Conservation (phyloP, 2,113 vertebrate species). For the Phalacrocorax pelagicus region DNA sequence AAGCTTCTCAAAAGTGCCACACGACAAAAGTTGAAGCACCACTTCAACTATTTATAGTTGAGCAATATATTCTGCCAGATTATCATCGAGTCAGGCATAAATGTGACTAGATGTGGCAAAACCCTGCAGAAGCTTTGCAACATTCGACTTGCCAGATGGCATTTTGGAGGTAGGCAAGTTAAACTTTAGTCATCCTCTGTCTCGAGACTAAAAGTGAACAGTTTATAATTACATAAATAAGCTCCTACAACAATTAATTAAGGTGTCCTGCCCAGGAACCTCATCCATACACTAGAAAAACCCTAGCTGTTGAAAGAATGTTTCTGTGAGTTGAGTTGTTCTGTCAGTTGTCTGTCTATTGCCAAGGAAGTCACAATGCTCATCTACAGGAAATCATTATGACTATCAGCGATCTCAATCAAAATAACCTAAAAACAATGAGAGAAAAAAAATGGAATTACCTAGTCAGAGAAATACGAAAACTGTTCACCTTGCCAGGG, state of each 20-base stretch:
- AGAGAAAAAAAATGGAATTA: not conserved
- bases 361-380: not conserved
- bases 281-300: not conserved
- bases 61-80: not conserved
- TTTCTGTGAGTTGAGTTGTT: not conserved
- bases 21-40: not conserved
- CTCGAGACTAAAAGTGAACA: not conserved
- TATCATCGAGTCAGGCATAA: not conserved
- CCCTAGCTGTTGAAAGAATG: not conserved
- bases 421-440: not conserved
- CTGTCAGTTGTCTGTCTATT: not conserved
- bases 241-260: not conserved
- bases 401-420: not conserved
- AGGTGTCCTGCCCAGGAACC: not conserved
- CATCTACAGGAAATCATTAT: not conserved
- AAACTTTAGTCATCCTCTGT: not conserved
- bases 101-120: not conserved
- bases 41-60: not conserved
- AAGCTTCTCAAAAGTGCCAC: not conserved
- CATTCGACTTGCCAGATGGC: conserved; percentile 7
- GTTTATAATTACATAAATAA: conserved; percentile 24
- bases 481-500: not conserved
- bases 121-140: conserved; percentile 11
- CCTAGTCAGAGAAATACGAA: not conserved
- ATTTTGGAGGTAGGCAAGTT: conserved; percentile 34